Conservation (phyloP, 2,797 vertebrate genomes). For the Peromyscus melanophrys region DNA sequence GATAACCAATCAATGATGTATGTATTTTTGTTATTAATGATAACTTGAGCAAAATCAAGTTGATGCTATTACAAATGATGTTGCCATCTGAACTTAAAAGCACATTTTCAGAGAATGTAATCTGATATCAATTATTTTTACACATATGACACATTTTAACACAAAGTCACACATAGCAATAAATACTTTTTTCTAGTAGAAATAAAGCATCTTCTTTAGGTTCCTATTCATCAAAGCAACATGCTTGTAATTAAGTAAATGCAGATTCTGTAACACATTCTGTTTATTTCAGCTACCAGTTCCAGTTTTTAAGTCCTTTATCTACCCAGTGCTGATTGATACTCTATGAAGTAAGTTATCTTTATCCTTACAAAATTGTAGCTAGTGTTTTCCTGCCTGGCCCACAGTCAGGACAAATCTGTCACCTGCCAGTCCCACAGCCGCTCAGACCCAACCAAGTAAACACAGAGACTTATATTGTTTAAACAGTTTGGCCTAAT, state of each 20-base stretch:
- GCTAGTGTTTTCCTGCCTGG: too few relatives aligned
- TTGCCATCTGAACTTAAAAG: not conserved
- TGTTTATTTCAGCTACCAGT: not conserved
- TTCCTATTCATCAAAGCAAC: conserved; percentile 9
- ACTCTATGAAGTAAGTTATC: not conserved
- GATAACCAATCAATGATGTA: not conserved
- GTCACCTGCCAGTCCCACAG: too few relatives aligned
- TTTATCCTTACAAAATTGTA: not conserved
- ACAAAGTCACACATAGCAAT: not conserved
- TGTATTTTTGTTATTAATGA: not conserved
- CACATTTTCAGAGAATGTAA: conserved; percentile 7
- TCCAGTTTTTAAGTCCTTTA: not conserved
- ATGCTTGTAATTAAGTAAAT: conserved; percentile 28
- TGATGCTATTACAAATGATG: not conserved
- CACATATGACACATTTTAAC: not conserved
- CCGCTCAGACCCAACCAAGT: too few relatives aligned
- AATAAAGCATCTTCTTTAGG: not conserved
- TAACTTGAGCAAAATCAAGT: not conserved
- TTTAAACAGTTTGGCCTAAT: too few relatives aligned
- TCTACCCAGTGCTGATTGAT: not conserved
- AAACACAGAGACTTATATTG: too few relatives aligned
- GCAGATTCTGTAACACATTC: not conserved
- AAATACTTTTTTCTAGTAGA: not conserved
- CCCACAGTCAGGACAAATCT: too few relatives aligned
- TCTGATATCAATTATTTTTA: conserved; percentile 30